Conservation (phyloP, 2,113 vertebrate genomes). For the Eupsittula cactorum region DNA sequence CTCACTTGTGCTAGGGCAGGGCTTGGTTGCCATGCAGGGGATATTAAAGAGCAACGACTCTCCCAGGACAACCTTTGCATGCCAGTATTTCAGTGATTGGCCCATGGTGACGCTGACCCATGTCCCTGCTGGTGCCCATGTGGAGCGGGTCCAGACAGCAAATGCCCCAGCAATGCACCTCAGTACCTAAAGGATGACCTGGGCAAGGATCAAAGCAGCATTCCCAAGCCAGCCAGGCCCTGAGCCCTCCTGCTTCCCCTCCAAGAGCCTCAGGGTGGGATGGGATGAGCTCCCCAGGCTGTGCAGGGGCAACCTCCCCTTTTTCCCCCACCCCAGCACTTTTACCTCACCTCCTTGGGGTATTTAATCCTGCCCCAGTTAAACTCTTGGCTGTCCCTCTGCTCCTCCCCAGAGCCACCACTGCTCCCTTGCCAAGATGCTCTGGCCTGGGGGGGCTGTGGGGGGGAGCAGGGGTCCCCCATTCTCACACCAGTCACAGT, state of each 20-base stretch:
- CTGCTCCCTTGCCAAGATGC: not conserved
- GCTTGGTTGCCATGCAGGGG: not conserved
- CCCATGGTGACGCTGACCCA: accelerated
- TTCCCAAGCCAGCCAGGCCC: not conserved
- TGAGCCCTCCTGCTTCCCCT: not conserved
- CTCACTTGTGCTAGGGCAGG: not conserved
- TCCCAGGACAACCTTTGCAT: not conserved
- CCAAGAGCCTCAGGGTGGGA: not conserved
- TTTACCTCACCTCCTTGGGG: not conserved
- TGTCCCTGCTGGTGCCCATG: not conserved
- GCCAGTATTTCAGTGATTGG: not conserved
- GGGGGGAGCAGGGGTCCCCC: not conserved
- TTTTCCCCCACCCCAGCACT: not conserved
- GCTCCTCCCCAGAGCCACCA: not conserved
- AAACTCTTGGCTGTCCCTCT: not conserved
- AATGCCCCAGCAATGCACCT: not conserved
- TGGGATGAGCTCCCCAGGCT: not conserved
- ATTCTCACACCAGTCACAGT: not conserved
- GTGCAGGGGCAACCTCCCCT: not conserved
- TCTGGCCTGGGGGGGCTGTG: not conserved
- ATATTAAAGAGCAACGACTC: not conserved
- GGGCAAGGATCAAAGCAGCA: not conserved
- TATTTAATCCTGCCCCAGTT: not conserved
- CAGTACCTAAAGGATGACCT: not conserved
- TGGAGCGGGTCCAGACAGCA: not conserved